Evolutionary conservation across 1,140 invertebrate genomes (phyloP).

Genomic region (Luehdorfia chinensis): DNA sequence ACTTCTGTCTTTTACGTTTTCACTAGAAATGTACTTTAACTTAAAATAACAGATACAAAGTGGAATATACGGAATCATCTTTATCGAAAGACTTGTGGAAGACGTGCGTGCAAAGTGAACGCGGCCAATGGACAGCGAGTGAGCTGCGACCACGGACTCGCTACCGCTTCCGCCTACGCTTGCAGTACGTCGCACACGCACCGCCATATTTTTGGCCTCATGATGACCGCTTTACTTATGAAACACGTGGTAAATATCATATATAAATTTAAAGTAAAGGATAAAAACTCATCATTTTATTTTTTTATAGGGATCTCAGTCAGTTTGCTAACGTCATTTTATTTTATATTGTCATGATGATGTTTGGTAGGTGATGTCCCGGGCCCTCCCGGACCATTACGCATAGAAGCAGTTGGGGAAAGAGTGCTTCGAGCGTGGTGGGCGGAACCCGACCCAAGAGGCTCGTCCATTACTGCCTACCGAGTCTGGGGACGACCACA

Average conservation of each 20-base stretch:
- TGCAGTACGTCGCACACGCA: constrained; percentile 81
- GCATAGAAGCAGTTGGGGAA: constrained; percentile 47
- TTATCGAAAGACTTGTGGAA: constrained; percentile 34
- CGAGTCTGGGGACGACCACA: constrained; percentile 54
- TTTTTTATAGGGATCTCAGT: too few relatives aligned
- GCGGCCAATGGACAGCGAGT: constrained; percentile 69
- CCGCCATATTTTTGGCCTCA: constrained; percentile 82
- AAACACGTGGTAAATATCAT: constrained; percentile 87
- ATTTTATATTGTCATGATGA: too few relatives aligned
- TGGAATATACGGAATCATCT: constrained; percentile 49
- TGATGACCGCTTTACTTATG: constrained; percentile 83
- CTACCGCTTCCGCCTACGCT: constrained; percentile 85
- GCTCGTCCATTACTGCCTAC: constrained; percentile 42
- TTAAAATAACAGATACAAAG: constrained; percentile 41
- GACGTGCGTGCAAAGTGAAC: constrained; percentile 32
- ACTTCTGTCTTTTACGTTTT: too few relatives aligned
- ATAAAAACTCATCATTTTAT: not conserved
- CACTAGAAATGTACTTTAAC: too few relatives aligned
- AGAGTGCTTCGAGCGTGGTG: constrained; percentile 55
- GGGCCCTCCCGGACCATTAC: constrained; percentile 44
- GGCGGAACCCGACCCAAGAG: constrained; percentile 53
- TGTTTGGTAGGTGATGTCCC: constrained; percentile 68
- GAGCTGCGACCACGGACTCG: constrained; percentile 83
- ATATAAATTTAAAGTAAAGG: not conserved
- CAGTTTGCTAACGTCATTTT: too few relatives aligned